Conservation (phyloP, 1,140 invertebrate genomes). For the Stegodyphus dumicola region DNA sequence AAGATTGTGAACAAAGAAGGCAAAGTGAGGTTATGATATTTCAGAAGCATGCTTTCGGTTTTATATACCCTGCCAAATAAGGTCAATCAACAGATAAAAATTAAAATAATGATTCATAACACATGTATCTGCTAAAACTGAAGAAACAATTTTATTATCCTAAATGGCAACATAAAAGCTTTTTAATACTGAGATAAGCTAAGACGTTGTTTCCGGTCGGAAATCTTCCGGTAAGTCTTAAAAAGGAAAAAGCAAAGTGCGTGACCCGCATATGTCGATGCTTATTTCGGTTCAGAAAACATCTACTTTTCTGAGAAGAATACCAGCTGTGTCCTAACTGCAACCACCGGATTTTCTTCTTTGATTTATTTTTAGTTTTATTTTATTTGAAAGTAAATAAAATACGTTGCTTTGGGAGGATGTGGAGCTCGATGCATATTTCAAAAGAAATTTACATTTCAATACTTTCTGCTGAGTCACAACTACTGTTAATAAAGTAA, state of each 20-base stretch:
- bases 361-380: background rate
- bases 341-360: background rate
- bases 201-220: conserved; percentile 14
- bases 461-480: background rate
- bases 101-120: too few relatives aligned
- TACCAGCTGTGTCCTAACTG: background rate
- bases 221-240: background rate
- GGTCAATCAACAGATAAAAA: too few relatives aligned
- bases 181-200: conserved; percentile 4
- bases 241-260: conserved; percentile 14
- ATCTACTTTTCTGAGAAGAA: background rate
- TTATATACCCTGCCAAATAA: background rate
- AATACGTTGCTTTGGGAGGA: background rate
- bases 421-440: background rate
- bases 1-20: background rate
- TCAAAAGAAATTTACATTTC: background rate
- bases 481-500: too few relatives aligned
- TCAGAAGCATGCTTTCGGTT: background rate
- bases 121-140: too few relatives aligned
- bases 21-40: background rate
- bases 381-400: background rate
- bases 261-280: conserved; percentile 14
- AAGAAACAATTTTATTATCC: too few relatives aligned
- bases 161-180: background rate
- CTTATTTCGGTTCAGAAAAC: background rate